Evolutionary conservation across 1,140 invertebrate species (phyloP).

Genomic region (Rhagoletis zephyria): DNA sequence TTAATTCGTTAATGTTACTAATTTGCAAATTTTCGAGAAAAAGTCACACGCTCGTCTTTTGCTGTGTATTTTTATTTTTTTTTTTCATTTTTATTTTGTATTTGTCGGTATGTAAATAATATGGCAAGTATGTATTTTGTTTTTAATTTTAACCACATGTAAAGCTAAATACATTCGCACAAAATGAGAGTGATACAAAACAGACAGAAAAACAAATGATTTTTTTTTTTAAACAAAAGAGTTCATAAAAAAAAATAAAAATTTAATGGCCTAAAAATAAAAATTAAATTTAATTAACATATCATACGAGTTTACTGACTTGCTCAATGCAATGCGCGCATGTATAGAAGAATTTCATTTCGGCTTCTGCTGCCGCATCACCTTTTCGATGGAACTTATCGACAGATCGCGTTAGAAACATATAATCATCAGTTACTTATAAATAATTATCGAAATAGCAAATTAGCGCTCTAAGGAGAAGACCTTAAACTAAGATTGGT

Average conservation of each 20-base stretch:
- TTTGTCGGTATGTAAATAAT: slow-evolving; percentile 23
- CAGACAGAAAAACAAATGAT: no score
- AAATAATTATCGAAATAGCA: background rate
- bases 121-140: slow-evolving; percentile 1
- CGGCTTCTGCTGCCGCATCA: background rate
- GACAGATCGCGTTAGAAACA: background rate
- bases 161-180: background rate
- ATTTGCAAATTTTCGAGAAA: slow-evolving; percentile 23
- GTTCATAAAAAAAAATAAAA: background rate
- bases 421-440: slow-evolving; percentile 13
- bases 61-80: background rate
- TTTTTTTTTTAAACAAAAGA: background rate
- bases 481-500: slow-evolving; percentile 8
- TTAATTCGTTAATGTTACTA: slow-evolving; percentile 1
- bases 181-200: slow-evolving; percentile 5
- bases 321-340: no score
- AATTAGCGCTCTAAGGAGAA: background rate
- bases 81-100: background rate
- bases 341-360: no score
- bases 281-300: background rate
- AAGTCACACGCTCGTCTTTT: slow-evolving; percentile 3
- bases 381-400: background rate
- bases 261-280: background rate
- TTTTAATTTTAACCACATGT: slow-evolving; percentile 14
- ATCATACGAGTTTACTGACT: no score